Conservation (phyloP, 1,140 invertebrate species). For the Stegodyphus mimosarum region DNA sequence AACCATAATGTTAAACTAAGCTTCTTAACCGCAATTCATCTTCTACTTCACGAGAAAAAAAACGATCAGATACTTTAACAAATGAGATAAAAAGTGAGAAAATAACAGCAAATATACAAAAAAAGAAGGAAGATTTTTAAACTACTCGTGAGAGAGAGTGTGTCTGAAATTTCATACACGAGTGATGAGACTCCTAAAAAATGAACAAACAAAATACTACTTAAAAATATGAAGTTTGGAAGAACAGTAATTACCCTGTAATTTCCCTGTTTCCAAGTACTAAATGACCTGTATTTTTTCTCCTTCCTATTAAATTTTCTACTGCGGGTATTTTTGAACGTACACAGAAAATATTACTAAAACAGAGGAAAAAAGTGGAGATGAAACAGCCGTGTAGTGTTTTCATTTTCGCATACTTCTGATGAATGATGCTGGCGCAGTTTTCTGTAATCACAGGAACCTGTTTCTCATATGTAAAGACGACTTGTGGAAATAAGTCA, state of each 20-base stretch:
- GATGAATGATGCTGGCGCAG: not conserved
- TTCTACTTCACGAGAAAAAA: too few species aligned
- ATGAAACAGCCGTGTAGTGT: not conserved
- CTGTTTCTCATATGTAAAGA: not conserved
- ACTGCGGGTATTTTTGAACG: not conserved
- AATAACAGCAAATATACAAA: too few species aligned
- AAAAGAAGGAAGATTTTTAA: too few species aligned
- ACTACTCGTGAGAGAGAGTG: too few species aligned
- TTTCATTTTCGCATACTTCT: not conserved
- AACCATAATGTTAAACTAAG: too few species aligned
- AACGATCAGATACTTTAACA: too few species aligned
- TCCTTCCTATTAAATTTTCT: not conserved
- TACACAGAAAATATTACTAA: not conserved
- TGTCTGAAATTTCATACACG: too few species aligned
- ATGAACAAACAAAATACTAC: not conserved
- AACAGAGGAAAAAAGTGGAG: not conserved
- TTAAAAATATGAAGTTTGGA: not conserved
- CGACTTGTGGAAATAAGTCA: too few species aligned
- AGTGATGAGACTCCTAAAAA: too few species aligned
- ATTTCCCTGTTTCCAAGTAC: slow-evolving; percentile 42
- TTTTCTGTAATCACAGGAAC: not conserved
- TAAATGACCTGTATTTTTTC: not conserved
- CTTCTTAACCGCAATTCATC: too few species aligned
- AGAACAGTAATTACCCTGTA: slow-evolving; percentile 43
- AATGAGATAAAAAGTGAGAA: too few species aligned